phyloP scores from a whole-genome alignment of 1,140 invertebrate genomes.

The Brachionus plicatilis region DNA sequence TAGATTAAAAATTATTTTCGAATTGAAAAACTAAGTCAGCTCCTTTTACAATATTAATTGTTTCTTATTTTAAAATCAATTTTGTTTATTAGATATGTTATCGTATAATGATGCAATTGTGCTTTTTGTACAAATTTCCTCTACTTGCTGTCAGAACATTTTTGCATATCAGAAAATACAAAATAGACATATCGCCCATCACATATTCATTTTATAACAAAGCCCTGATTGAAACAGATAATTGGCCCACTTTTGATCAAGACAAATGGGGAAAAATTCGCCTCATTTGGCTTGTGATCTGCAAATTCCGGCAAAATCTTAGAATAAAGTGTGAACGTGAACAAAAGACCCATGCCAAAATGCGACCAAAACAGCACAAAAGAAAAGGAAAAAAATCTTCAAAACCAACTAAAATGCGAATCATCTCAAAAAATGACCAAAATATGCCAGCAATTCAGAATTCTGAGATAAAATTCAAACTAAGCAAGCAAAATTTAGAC shows the following conservation, averaged over 20 bases:
- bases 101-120: constrained; percentile 94
- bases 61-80: constrained; percentile 29
- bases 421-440: neutral
- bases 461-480: neutral
- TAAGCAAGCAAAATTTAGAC: neutral
- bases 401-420: neutral
- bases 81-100: constrained; percentile 74
- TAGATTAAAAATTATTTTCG: too few species aligned
- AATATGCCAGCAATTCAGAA: neutral
- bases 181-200: constrained; percentile 89
- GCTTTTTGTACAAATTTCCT: constrained; percentile 85
- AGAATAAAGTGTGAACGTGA: neutral
- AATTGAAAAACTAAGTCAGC: neutral
- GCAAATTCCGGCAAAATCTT: constrained; percentile 16
- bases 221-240: neutral
- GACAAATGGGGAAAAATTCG: constrained; percentile 28
- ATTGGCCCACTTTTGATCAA: constrained; percentile 30
- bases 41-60: neutral
- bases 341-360: neutral
- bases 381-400: neutral
- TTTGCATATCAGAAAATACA: constrained; percentile 87
- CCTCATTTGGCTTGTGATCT: neutral
- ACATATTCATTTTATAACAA: constrained; percentile 83
- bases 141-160: constrained; percentile 87
- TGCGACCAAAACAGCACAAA: neutral